Conservation (phyloP, 1,140 invertebrate species). For the Yoshiicerus persimilis region DNA sequence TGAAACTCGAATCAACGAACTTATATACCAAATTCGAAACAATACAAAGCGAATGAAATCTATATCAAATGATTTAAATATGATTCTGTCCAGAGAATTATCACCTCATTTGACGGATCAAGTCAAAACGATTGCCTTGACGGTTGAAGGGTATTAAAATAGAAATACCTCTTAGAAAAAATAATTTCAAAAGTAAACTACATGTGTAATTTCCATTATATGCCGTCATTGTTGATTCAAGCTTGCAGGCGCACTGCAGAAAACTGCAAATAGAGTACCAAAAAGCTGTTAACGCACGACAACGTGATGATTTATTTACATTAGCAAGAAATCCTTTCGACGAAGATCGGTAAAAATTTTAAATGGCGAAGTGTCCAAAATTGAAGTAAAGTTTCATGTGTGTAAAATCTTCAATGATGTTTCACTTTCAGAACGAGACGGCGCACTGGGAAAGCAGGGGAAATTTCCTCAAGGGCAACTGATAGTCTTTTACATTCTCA, state of each 20-base stretch:
- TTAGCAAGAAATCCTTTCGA: slow-evolving; percentile 41
- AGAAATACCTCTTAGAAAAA: background rate
- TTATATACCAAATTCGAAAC: background rate
- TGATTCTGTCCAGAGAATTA: background rate
- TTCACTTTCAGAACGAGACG: background rate
- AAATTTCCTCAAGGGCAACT: slow-evolving; percentile 56
- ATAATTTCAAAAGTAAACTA: background rate
- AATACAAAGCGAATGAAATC: background rate
- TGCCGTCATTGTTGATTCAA: too few relatives aligned
- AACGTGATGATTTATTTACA: slow-evolving; percentile 36
- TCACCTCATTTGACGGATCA: slow-evolving; percentile 34
- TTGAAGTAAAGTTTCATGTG: background rate
- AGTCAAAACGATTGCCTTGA: slow-evolving; percentile 25
- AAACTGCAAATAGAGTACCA: slow-evolving; percentile 33
- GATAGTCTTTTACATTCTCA: slow-evolving; percentile 81
- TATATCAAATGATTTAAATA: slow-evolving; percentile 30
- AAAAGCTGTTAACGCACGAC: background rate
- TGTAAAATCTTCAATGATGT: background rate
- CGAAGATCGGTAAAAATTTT: background rate
- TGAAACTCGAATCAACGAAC: background rate
- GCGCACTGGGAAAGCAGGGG: background rate
- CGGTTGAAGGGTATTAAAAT: slow-evolving; percentile 22
- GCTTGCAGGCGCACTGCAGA: background rate
- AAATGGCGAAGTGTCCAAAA: background rate
- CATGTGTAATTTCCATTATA: background rate